A percentile compares a stretch with the other conserved stretches of the same genome.
phyloP scores from a whole-genome alignment of 2,797 vertebrate species.

The Xiphophorus birchmanni region DNA sequence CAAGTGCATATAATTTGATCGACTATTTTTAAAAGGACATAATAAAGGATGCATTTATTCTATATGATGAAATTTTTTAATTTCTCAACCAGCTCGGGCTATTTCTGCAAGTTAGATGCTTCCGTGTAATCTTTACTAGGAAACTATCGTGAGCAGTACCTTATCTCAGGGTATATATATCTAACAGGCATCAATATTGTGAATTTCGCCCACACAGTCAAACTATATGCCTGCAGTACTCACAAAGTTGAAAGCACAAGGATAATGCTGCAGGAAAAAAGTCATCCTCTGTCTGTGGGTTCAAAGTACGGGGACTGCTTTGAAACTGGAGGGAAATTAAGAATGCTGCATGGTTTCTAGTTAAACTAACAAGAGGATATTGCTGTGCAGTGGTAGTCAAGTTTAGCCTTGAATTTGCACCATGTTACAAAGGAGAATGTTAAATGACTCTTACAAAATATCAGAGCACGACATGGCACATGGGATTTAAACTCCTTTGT shows the following conservation, averaged over 20 bases:
- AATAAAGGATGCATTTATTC: neutral
- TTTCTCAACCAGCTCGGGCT: neutral
- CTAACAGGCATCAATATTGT: neutral
- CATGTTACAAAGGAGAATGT: neutral
- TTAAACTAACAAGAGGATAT: slow-evolving; percentile 27
- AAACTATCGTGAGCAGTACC: neutral
- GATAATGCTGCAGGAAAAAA: neutral
- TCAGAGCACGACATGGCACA: slow-evolving; percentile 4
- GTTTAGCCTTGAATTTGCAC: neutral
- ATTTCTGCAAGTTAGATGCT: neutral
- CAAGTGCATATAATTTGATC: neutral
- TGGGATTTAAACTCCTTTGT: slow-evolving; percentile 2
- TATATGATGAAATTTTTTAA: neutral
- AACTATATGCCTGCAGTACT: slow-evolving; percentile 7
- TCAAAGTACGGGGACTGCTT: neutral
- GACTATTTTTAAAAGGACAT: neutral
- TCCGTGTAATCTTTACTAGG: neutral
- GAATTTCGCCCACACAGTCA: neutral
- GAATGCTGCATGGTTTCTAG: slow-evolving; percentile 37
- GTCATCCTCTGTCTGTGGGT: neutral
- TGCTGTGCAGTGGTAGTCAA: neutral
- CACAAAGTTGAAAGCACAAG: neutral
- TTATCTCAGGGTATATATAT: neutral
- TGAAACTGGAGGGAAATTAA: slow-evolving; percentile 14
- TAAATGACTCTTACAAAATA: neutral